Evolutionary conservation across 2,888 invertebrate species (phyloP).

Genomic region (Brachyptera putata): DNA sequence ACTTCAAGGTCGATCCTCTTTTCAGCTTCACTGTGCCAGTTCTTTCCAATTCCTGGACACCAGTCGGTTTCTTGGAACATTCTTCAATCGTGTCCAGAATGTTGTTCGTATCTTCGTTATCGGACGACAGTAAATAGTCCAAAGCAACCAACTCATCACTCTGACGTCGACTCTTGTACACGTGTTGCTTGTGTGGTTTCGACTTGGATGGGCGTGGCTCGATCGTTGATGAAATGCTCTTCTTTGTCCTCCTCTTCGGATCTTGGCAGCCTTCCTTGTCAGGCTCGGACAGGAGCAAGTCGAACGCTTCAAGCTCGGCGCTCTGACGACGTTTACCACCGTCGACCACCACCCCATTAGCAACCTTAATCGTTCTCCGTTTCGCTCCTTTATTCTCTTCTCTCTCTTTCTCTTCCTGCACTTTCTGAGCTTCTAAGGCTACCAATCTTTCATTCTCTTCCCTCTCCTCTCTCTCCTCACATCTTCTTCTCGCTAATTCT

Average conservation of each 20-base stretch:
- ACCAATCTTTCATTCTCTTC: constrained; percentile 44
- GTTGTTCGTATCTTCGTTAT: too few relatives aligned
- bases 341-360: too few relatives aligned
- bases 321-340: constrained; percentile 17
- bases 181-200: too few relatives aligned
- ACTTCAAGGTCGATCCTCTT: constrained; percentile 14
- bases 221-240: too few relatives aligned
- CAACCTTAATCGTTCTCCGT: neutral
- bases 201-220: neutral
- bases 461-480: constrained; percentile 35
- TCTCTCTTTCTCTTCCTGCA: constrained; percentile 13
- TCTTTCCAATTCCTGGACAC: constrained; percentile 30
- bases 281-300: constrained; percentile 33
- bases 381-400: neutral
- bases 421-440: constrained; percentile 35
- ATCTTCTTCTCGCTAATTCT: constrained; percentile 6
- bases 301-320: constrained; percentile 8
- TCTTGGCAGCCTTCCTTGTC: constrained; percentile 33
- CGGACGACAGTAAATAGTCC: constrained; percentile 1
- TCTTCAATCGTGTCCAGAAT: constrained; percentile 22
- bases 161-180: neutral
- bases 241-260: too few relatives aligned
- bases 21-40: neutral
- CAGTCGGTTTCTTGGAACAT: too few relatives aligned
- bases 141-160: constrained; percentile 16